Conservation (phyloP, 1,140 invertebrate species). For the Heliconius nattereri region DNA sequence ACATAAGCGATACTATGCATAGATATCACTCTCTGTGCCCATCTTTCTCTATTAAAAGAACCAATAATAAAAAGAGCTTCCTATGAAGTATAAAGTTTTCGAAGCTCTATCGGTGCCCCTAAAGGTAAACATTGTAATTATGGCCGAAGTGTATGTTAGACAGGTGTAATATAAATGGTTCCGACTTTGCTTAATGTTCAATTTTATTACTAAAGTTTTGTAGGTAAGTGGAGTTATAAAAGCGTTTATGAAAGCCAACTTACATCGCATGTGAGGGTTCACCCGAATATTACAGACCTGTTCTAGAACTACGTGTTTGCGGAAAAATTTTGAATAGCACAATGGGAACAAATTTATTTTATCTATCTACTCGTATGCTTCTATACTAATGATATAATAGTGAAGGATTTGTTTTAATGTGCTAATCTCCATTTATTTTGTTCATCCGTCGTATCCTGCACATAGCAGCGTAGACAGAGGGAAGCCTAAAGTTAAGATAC, state of each 20-base stretch:
- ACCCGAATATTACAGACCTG: not conserved
- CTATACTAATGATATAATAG: not conserved
- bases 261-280: conserved; percentile 25
- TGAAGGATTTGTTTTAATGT: too few relatives aligned
- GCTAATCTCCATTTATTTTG: too few relatives aligned
- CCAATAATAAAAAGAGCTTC: not conserved
- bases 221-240: conserved; percentile 33
- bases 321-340: not conserved
- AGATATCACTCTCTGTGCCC: not conserved
- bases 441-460: too few relatives aligned
- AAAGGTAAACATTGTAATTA: conserved; percentile 32
- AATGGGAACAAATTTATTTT: too few relatives aligned
- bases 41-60: not conserved
- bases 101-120: conserved; percentile 2
- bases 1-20: not conserved
- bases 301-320: not conserved
- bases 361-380: too few relatives aligned
- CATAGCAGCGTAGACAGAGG: too few relatives aligned
- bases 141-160: conserved; percentile 32
- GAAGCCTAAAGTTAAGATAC: not conserved
- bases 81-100: not conserved
- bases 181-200: conserved; percentile 39
- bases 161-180: conserved; percentile 41
- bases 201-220: conserved; percentile 41
- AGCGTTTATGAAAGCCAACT: conserved; percentile 35